These are phyloP conservation scores for Thalassophryne amazonica DNA, from an alignment of 2,797 vertebrate genomes.

Conservation along the genomic window DNA sequence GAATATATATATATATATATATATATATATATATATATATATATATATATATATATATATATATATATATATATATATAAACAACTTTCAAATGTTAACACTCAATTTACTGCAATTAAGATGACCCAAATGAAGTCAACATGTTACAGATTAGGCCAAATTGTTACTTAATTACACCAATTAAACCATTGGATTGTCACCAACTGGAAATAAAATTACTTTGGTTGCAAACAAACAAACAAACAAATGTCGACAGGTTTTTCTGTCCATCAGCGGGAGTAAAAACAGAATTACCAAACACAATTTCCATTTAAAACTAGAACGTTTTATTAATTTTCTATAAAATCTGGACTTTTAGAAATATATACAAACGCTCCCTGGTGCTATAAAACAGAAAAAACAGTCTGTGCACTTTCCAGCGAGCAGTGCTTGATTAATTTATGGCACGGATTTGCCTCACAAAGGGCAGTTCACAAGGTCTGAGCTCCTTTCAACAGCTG, in stretches of 20 bases:
- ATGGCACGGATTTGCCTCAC: conserved; percentile 85
- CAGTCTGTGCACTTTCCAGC: conserved; percentile 78
- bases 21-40: too few species aligned
- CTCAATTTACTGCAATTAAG: too few species aligned
- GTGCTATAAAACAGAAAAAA: conserved; percentile 77
- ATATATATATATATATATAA: too few species aligned
- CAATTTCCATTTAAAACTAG: conserved; percentile 82
- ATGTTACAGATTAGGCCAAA: too few species aligned
- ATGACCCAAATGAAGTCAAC: too few species aligned
- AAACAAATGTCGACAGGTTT: not conserved
- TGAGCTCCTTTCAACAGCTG: conserved; percentile 78
- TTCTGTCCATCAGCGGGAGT: conserved; percentile 4
- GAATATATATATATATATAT: too few species aligned
- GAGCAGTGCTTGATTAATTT: conserved; percentile 88
- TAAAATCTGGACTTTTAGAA: conserved; percentile 91
- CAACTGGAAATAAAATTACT: not conserved
- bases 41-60: too few species aligned
- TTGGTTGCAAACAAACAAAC: not conserved
- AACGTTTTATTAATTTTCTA: conserved; percentile 92
- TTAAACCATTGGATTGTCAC: too few species aligned
- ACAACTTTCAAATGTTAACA: too few species aligned
- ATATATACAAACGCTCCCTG: conserved; percentile 82
- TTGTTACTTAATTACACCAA: too few species aligned
- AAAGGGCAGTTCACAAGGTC: conserved; percentile 85
- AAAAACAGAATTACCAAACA: conserved; percentile 20